Percentiles rank a stretch among this genome's conserved stretches.
phyloP scores from a whole-genome alignment of 1,140 invertebrate species.

The Drosophila hydei region DNA sequence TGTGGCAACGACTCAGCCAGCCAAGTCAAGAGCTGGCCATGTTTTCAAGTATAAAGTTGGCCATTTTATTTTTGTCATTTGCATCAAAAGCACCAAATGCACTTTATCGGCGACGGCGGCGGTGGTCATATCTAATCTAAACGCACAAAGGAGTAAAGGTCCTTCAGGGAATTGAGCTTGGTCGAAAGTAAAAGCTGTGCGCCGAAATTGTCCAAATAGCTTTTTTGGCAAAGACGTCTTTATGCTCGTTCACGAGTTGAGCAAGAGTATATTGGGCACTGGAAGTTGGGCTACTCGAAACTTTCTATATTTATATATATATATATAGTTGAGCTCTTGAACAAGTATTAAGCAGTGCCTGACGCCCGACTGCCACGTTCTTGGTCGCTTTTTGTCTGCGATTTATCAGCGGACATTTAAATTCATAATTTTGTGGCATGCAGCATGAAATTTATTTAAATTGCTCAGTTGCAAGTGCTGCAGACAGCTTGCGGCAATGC shows the following conservation, averaged over 20 bases:
- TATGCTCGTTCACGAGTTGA: neutral
- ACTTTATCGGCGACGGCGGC: slow-evolving; percentile 61
- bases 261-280: too few relatives aligned
- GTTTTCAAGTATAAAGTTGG: slow-evolving; percentile 52
- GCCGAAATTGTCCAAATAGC: slow-evolving; percentile 34
- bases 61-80: slow-evolving; percentile 33
- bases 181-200: slow-evolving; percentile 27
- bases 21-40: slow-evolving; percentile 43
- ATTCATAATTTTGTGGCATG: slow-evolving; percentile 68
- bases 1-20: slow-evolving; percentile 10
- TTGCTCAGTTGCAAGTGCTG: slow-evolving; percentile 41
- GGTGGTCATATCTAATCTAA: slow-evolving; percentile 48
- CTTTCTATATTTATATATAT: too few relatives aligned
- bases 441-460: slow-evolving; percentile 59
- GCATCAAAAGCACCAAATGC: slow-evolving; percentile 60
- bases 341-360: too few relatives aligned
- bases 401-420: slow-evolving; percentile 76
- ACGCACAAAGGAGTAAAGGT: slow-evolving; percentile 7
- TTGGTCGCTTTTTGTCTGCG: slow-evolving; percentile 24
- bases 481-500: slow-evolving; percentile 35
- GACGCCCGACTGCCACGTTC: too few relatives aligned
- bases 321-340: too few relatives aligned
- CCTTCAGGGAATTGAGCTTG: slow-evolving; percentile 22
- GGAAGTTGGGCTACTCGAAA: too few relatives aligned
- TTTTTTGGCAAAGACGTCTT: slow-evolving; percentile 16